These are phyloP conservation scores for Nudaria mundana DNA, from an alignment of 2,888 invertebrate species.

Conservation along the genomic window DNA sequence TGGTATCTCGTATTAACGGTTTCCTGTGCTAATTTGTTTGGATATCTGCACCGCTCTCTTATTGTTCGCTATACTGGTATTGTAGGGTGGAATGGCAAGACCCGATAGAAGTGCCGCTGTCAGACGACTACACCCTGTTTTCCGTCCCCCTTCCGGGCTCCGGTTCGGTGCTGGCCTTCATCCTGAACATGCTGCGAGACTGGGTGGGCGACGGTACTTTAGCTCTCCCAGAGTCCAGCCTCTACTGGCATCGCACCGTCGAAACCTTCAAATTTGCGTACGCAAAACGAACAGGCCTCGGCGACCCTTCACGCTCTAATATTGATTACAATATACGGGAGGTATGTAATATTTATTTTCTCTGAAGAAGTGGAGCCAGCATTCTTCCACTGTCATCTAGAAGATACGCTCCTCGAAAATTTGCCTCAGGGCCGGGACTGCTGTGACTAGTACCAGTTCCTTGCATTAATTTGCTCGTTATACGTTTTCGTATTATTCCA, in stretches of 20 bases:
- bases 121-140: slow-evolving; percentile 84
- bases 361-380: too few species aligned
- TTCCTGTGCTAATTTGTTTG: too few species aligned
- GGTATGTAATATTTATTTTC: slow-evolving; percentile 35
- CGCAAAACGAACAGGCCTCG: slow-evolving; percentile 91
- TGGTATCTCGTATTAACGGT: too few species aligned
- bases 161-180: slow-evolving; percentile 90
- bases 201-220: slow-evolving; percentile 67
- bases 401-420: too few species aligned
- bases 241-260: slow-evolving; percentile 89
- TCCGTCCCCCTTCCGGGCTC: slow-evolving; percentile 92
- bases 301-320: slow-evolving; percentile 81
- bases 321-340: slow-evolving; percentile 48
- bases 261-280: slow-evolving; percentile 97
- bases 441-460: too few species aligned
- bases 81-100: slow-evolving; percentile 83
- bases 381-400: too few species aligned
- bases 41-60: too few species aligned
- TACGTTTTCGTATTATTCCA: too few species aligned
- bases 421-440: too few species aligned
- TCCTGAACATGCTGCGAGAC: slow-evolving; percentile 88
- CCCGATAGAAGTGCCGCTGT: slow-evolving; percentile 81
- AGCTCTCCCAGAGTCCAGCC: slow-evolving; percentile 52
- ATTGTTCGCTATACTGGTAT: neutral
- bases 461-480: too few species aligned